These are phyloP conservation scores for Cataglyphis livida DNA, from an alignment of 2,888 invertebrate genomes.

Conservation along the genomic window DNA sequence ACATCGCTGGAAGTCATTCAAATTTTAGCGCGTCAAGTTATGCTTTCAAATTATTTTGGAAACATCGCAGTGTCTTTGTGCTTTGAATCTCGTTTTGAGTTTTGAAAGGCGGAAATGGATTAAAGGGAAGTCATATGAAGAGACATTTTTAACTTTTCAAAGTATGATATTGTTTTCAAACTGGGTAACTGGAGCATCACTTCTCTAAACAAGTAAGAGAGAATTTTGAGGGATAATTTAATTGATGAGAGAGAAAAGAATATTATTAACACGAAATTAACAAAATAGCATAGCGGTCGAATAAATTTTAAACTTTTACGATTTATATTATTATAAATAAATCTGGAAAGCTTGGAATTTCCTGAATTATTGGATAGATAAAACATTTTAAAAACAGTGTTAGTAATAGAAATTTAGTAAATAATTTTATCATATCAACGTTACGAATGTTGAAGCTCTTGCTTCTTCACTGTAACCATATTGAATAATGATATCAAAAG, in stretches of 20 bases:
- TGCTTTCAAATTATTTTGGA: conserved; percentile 47
- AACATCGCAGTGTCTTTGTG: conserved; percentile 37
- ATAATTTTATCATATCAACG: background rate
- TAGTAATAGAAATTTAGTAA: background rate
- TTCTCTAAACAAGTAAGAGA: background rate
- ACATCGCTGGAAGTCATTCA: conserved; percentile 50
- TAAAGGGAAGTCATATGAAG: conserved; percentile 30
- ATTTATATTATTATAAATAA: background rate
- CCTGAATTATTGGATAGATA: background rate
- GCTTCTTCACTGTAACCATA: background rate
- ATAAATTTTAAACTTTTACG: conserved; percentile 10
- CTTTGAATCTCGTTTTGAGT: conserved; percentile 41
- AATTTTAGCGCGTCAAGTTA: conserved; percentile 46
- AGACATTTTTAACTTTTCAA: conserved; percentile 34
- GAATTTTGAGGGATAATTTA: background rate
- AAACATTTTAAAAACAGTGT: background rate
- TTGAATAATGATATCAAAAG: no score
- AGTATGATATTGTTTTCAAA: conserved; percentile 31
- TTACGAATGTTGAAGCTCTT: background rate
- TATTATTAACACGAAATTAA: conserved; percentile 2
- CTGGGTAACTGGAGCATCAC: conserved; percentile 36
- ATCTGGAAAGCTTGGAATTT: background rate
- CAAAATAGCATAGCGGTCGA: background rate
- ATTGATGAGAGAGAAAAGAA: conserved; percentile 25
- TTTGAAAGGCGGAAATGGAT: conserved; percentile 47